Percentiles rank a stretch among this genome's conserved stretches.
Conservation (phyloP, 2,797 vertebrate genomes). For the Leptoclinus maculatus region DNA sequence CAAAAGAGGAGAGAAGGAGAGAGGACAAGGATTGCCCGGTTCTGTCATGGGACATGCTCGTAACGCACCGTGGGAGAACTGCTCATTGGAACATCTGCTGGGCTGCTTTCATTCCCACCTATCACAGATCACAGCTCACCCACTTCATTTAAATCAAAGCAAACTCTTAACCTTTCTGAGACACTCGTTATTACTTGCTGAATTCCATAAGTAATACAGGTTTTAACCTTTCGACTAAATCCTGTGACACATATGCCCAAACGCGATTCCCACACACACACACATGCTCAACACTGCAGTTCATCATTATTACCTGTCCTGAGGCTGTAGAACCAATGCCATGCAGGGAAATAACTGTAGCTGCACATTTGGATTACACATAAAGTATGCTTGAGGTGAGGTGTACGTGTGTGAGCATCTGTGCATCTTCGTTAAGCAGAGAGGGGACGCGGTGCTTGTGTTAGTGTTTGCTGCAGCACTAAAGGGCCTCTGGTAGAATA, state of each 20-base stretch:
- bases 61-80: background rate
- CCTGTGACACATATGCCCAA: background rate
- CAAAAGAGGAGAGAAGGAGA: background rate
- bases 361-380: slow-evolving; percentile 35
- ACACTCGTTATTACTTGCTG: slow-evolving; percentile 10
- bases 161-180: background rate
- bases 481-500: slow-evolving; percentile 34
- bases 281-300: background rate
- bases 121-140: slow-evolving; percentile 14
- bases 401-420: slow-evolving; percentile 6
- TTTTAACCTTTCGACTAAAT: slow-evolving; percentile 19
- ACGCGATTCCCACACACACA: slow-evolving; percentile 21
- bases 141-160: background rate
- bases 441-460: slow-evolving; percentile 3
- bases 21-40: background rate
- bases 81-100: background rate
- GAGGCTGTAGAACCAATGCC: slow-evolving; percentile 44
- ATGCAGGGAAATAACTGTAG: slow-evolving; percentile 49
- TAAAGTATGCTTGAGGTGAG: slow-evolving; percentile 21
- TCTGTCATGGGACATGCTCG: background rate
- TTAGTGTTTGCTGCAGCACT: slow-evolving; percentile 34
- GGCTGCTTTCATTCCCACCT: background rate
- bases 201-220: slow-evolving; percentile 16
- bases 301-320: slow-evolving; percentile 53
- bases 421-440: slow-evolving; percentile 9